phyloP scores from a whole-genome alignment of 23 tunicate genomes.

The Phallusia fumigata region DNA sequence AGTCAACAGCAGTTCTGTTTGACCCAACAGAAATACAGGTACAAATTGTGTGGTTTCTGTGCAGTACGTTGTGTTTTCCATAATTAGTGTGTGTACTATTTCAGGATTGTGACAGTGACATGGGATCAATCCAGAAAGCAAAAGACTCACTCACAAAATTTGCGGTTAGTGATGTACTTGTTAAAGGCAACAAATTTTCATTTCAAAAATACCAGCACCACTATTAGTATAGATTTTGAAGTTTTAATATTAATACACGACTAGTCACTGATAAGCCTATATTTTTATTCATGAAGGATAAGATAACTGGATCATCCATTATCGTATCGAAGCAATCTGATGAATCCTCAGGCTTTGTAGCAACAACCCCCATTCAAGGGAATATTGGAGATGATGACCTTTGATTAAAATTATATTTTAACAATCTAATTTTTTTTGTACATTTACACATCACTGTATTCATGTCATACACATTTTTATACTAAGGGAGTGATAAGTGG shows the following conservation, averaged over 20 bases:
- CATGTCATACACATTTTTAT: slow-evolving; percentile 3
- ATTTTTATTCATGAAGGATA: neutral
- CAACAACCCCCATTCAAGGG: neutral
- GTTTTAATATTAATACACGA: too few relatives aligned
- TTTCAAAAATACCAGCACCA: too few relatives aligned
- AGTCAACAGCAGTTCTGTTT: slow-evolving; percentile 31
- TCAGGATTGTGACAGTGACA: neutral
- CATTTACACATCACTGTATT: neutral
- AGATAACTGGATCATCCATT: neutral
- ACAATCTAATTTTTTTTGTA: neutral
- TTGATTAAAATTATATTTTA: neutral
- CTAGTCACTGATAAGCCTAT: too few relatives aligned
- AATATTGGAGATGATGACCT: neutral
- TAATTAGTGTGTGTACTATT: neutral
- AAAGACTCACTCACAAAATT: neutral
- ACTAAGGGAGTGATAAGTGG: neutral
- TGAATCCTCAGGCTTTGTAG: neutral
- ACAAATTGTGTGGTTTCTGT: neutral
- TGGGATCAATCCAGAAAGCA: neutral
- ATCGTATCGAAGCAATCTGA: neutral
- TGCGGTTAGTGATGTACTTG: neutral
- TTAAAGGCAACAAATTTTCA: too few relatives aligned
- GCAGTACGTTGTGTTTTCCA: neutral
- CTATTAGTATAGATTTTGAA: too few relatives aligned
- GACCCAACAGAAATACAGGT: slow-evolving; percentile 36